A percentile compares a stretch with the other conserved stretches of the same genome.
Evolutionary conservation across 2,888 invertebrate species (phyloP).

Genomic region (Atrina japonica): DNA sequence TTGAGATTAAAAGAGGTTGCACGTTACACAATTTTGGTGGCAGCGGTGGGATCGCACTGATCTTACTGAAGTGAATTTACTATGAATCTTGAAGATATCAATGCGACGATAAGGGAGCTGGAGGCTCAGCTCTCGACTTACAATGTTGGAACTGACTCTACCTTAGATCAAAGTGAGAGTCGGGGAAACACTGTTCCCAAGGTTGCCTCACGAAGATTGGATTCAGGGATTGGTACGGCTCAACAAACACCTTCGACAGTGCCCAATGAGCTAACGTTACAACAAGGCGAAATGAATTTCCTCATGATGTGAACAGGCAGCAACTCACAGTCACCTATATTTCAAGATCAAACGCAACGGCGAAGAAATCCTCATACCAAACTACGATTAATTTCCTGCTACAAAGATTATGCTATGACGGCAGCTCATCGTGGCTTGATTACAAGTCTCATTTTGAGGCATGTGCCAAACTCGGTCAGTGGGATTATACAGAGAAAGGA

Average conservation of each 20-base stretch:
- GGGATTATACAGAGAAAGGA: constrained; percentile 14
- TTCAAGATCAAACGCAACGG: no score
- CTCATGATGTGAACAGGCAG: no score
- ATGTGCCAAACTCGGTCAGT: constrained; percentile 17
- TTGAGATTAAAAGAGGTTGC: constrained; percentile 1
- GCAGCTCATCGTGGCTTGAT: constrained; percentile 14
- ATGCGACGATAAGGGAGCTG: constrained; percentile 1
- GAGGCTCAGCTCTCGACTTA: neutral
- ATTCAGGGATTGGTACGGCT: neutral
- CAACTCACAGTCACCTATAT: no score
- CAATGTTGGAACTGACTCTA: neutral
- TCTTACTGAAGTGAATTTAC: neutral
- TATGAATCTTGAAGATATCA: constrained; percentile 12
- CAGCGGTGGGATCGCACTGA: constrained; percentile 7
- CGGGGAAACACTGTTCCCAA: no score
- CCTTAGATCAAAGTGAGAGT: no score
- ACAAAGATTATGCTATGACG: constrained; percentile 14
- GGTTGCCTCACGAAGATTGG: neutral
- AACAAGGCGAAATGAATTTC: no score
- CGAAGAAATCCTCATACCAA: neutral
- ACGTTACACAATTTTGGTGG: constrained; percentile 2
- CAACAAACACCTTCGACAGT: neutral
- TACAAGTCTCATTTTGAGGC: constrained; percentile 27
- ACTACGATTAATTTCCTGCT: neutral
- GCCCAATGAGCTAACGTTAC: neutral